These are phyloP conservation scores for Morpho helenor DNA, from an alignment of 2,888 invertebrate species.

Conservation along the genomic window DNA sequence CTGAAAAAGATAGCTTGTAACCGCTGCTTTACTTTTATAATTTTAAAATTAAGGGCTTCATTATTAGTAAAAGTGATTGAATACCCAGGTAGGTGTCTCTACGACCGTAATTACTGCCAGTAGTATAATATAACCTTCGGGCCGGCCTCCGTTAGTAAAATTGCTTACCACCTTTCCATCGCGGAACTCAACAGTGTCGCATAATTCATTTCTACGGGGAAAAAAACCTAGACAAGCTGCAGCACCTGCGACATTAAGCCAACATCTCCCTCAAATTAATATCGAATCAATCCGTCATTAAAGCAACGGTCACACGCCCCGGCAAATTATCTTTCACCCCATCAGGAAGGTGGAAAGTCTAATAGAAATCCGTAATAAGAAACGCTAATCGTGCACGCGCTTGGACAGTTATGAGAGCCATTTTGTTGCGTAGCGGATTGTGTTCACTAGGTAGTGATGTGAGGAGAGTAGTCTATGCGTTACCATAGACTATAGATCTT, in stretches of 20 bases:
- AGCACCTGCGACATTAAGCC: conserved; percentile 48
- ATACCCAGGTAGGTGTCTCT: too few species aligned
- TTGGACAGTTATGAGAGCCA: conserved; percentile 47
- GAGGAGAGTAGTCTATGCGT: conserved; percentile 6
- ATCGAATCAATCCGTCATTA: conserved; percentile 76
- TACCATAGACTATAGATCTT: too few species aligned
- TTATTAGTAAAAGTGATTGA: too few species aligned
- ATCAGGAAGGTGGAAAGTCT: conserved; percentile 74
- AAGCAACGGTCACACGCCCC: conserved; percentile 71
- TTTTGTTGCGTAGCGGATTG: conserved; percentile 51
- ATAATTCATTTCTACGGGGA: conserved; percentile 26
- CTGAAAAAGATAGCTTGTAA: too few species aligned
- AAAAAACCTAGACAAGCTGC: conserved; percentile 48
- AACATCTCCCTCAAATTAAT: conserved; percentile 68
- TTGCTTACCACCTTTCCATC: conserved; percentile 18
- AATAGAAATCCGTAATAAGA: conserved; percentile 77
- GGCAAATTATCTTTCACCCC: conserved; percentile 73
- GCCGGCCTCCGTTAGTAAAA: conserved; percentile 16
- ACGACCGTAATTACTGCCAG: too few species aligned
- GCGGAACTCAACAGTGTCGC: conserved; percentile 30
- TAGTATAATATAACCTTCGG: conserved; percentile 11
- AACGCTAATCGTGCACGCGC: conserved; percentile 69
- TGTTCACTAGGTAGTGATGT: conserved; percentile 31
- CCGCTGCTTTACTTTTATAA: too few species aligned
- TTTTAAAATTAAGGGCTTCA: too few species aligned